Evolutionary conservation across 1,140 invertebrate species (phyloP).

Genomic region (Periplaneta americana): DNA sequence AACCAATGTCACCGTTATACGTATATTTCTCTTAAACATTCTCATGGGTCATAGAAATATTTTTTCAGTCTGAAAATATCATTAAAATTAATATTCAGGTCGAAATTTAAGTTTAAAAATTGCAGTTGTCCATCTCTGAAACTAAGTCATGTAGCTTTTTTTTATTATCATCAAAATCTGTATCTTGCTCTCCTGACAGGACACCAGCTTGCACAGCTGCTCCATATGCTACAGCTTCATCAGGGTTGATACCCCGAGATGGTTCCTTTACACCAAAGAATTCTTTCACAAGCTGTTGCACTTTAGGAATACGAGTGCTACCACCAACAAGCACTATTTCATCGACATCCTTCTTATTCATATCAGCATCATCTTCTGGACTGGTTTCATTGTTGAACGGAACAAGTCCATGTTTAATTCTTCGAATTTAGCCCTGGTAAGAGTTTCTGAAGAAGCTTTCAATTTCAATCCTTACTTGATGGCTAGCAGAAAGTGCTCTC

Average conservation of each 20-base stretch:
- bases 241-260: conserved; percentile 96
- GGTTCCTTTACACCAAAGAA: conserved; percentile 98
- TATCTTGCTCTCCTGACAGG: conserved; percentile 84
- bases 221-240: conserved; percentile 97
- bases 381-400: conserved; percentile 96
- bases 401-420: conserved; percentile 99
- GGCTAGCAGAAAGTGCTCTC: conserved; percentile 88
- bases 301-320: conserved; percentile 97
- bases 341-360: conserved; percentile 98
- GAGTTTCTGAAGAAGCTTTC: conserved; percentile 98
- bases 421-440: conserved; percentile 98
- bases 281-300: conserved; percentile 98
- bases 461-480: conserved; percentile 97
- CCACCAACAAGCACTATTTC: conserved; percentile 99
- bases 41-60: no score
- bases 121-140: no score
- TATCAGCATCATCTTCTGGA: conserved; percentile 98
- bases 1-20: no score
- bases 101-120: no score
- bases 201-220: conserved; percentile 98
- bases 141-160: no score
- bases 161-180: no score
- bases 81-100: no score
- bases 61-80: no score
- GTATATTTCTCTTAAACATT: no score